Conservation (phyloP, 1,140 invertebrate species). For the Ceratina calcarata region DNA sequence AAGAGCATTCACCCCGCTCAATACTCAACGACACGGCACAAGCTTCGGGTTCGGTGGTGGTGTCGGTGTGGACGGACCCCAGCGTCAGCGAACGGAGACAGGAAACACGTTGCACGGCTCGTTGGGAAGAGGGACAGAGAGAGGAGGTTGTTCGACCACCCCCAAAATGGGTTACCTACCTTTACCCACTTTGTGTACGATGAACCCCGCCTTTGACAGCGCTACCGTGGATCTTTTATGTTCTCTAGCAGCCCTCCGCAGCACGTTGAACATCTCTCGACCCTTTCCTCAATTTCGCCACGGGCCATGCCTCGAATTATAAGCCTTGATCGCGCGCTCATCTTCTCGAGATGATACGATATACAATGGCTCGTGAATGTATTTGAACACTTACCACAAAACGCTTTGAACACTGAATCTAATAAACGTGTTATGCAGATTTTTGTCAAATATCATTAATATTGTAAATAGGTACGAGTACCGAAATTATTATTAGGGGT, state of each 20-base stretch:
- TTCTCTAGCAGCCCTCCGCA: background rate
- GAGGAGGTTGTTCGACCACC: constrained; percentile 58
- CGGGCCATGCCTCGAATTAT: constrained; percentile 16
- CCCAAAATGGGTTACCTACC: constrained; percentile 71
- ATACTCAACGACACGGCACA: constrained; percentile 69
- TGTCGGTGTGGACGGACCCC: constrained; percentile 8
- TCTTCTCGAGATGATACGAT: background rate
- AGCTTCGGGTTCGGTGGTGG: constrained; percentile 3
- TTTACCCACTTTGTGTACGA: constrained; percentile 57
- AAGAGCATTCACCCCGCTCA: constrained; percentile 80
- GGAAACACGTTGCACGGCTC: background rate
- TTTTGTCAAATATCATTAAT: too few relatives aligned
- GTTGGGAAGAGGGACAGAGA: background rate
- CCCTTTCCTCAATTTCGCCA: constrained; percentile 1
- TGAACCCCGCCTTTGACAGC: constrained; percentile 50
- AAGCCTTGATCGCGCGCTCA: constrained; percentile 9
- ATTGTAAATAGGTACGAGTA: too few relatives aligned
- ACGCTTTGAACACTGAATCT: too few relatives aligned
- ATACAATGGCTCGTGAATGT: too few relatives aligned
- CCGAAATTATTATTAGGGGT: too few relatives aligned
- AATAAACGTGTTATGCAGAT: too few relatives aligned
- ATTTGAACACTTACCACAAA: too few relatives aligned
- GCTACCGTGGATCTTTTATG: constrained; percentile 16
- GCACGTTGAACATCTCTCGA: background rate
- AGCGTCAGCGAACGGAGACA: constrained; percentile 4